Evolutionary conservation across 2,113 vertebrate species (phyloP).

Genomic region (Tylochromis polylepis): DNA sequence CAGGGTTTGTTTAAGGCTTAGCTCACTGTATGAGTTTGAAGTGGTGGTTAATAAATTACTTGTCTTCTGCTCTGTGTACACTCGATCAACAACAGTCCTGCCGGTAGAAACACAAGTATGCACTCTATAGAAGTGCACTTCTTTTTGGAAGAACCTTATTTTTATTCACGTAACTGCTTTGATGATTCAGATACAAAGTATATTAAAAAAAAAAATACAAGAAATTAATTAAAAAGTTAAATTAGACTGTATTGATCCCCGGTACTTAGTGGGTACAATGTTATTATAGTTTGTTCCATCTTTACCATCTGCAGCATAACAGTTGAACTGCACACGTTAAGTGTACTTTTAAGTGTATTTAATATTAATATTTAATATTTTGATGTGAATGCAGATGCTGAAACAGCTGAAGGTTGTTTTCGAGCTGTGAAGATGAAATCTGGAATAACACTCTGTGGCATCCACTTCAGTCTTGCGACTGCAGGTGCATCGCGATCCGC

Average conservation of each 20-base stretch:
- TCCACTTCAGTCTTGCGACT: background rate
- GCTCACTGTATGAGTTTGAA: background rate
- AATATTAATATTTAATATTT: background rate
- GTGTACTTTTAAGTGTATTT: background rate
- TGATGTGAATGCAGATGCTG: background rate
- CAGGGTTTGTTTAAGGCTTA: background rate
- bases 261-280: background rate
- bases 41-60: background rate
- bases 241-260: background rate
- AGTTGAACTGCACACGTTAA: background rate
- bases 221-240: background rate
- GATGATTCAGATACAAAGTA: rapidly evolving
- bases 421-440: background rate
- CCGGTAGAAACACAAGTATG: background rate
- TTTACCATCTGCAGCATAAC: background rate
- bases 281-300: background rate
- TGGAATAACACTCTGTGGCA: background rate
- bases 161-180: rapidly evolving
- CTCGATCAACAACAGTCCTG: background rate
- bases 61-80: background rate
- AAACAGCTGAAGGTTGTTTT: background rate
- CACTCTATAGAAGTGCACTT: background rate
- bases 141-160: background rate
- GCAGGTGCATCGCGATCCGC: background rate
- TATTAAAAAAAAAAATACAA: background rate